A percentile compares a stretch with the other conserved stretches of the same genome.
Conservation (phyloP, 2,113 vertebrate species). For the Myotis davidii region DNA sequence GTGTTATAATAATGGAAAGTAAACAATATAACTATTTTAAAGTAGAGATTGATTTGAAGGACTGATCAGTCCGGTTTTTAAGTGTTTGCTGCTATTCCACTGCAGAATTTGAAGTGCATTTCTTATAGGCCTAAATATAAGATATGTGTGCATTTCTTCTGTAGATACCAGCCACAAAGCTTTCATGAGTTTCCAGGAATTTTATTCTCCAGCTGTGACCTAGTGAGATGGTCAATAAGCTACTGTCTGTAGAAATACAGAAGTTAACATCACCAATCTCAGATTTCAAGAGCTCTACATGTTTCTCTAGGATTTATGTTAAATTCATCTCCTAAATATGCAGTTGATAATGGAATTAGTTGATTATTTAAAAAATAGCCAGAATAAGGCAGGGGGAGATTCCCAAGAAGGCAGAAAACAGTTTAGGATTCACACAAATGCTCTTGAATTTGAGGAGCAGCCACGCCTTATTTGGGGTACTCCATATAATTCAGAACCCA, state of each 20-base stretch:
- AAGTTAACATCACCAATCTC: background rate
- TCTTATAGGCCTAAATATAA: no score
- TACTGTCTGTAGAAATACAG: background rate
- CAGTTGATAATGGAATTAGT: constrained; percentile 37
- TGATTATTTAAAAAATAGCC: background rate
- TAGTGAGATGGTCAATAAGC: background rate
- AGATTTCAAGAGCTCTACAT: background rate
- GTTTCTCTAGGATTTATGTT: background rate
- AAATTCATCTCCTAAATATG: constrained; percentile 27
- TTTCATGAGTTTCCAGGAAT: background rate
- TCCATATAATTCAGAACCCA: background rate
- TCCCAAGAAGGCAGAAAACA: background rate
- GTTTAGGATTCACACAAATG: background rate
- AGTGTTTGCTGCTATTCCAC: background rate
- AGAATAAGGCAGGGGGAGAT: background rate
- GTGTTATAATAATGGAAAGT: background rate
- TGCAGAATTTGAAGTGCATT: background rate
- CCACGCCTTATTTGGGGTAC: background rate
- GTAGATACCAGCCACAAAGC: background rate
- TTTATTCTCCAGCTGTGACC: background rate
- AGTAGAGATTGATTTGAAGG: background rate
- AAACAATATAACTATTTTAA: background rate
- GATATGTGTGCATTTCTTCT: background rate
- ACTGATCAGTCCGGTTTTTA: background rate
- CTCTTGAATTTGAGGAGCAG: background rate